Conservation (phyloP, 2,888 invertebrate species). For the Sepioteuthis lessoniana region DNA sequence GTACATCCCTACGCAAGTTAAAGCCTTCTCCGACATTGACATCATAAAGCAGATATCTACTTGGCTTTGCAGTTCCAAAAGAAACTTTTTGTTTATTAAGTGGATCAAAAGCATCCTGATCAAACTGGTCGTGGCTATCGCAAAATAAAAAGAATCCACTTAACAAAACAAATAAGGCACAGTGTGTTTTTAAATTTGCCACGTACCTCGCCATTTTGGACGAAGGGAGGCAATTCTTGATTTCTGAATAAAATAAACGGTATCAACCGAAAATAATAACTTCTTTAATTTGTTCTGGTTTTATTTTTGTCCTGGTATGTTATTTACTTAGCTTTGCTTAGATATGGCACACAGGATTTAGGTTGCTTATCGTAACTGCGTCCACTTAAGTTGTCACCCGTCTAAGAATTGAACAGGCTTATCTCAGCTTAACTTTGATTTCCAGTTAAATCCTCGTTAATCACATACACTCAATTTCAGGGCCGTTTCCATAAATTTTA, state of each 20-base stretch:
- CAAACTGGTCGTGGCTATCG: slow-evolving; percentile 1
- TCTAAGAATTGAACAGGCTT: no score
- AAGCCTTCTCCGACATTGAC: slow-evolving; percentile 97
- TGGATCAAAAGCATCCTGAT: background rate
- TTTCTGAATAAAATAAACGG: background rate
- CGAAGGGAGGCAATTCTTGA: background rate
- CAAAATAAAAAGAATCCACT: background rate
- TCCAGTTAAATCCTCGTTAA: no score
- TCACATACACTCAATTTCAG: no score
- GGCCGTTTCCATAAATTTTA: no score
- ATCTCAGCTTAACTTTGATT: no score
- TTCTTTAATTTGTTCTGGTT: background rate
- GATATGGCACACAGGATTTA: no score
- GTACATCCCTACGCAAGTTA: slow-evolving; percentile 95
- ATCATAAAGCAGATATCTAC: slow-evolving; percentile 85
- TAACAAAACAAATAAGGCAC: background rate
- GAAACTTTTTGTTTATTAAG: background rate
- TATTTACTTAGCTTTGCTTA: no score
- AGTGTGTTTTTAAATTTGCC: slow-evolving; percentile 44
- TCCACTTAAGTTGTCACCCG: no score
- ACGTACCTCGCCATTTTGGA: slow-evolving; percentile 45
- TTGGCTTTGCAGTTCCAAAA: slow-evolving; percentile 38
- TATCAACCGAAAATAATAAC: background rate
- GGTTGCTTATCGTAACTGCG: no score
- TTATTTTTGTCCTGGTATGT: background rate